Evolutionary conservation across 2,113 vertebrate genomes (phyloP).

Genomic region (Catharus fuscescens): DNA sequence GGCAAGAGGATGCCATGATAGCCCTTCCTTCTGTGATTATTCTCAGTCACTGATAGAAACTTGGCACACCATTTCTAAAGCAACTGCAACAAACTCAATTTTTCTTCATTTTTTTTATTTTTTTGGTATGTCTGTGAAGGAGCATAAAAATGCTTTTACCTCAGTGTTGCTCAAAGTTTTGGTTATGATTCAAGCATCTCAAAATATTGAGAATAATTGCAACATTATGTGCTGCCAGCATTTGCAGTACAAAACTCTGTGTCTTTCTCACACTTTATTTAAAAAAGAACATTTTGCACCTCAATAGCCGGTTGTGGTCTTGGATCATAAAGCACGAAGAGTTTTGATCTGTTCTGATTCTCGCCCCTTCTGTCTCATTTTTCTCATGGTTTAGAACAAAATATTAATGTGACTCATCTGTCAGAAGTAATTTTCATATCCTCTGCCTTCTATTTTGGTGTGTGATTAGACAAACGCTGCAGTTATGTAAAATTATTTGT

Average conservation of each 20-base stretch:
- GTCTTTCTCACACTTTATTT: slow-evolving; percentile 44
- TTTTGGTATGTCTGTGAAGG: background rate
- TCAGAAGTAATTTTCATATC: slow-evolving; percentile 54
- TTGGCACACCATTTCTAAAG: background rate
- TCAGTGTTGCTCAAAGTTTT: slow-evolving; percentile 7
- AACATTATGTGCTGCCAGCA: slow-evolving; percentile 52
- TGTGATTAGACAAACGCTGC: background rate
- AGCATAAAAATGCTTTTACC: slow-evolving; percentile 8
- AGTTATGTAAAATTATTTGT: slow-evolving; percentile 4
- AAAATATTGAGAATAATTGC: slow-evolving; percentile 42
- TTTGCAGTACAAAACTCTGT: slow-evolving; percentile 7
- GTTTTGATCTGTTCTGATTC: slow-evolving; percentile 38
- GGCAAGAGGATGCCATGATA: background rate
- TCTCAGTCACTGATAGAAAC: background rate
- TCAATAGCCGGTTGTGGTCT: slow-evolving; percentile 54
- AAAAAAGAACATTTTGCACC: slow-evolving; percentile 66
- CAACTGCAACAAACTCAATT: background rate
- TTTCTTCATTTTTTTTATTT: background rate
- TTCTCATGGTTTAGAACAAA: slow-evolving; percentile 44
- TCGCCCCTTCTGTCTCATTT: slow-evolving; percentile 31
- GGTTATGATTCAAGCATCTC: slow-evolving; percentile 37
- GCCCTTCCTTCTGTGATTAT: background rate
- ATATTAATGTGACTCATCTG: slow-evolving; percentile 58
- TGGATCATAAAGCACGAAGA: slow-evolving; percentile 2
- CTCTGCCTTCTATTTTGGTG: background rate